These are phyloP conservation scores for Buphagus erythrorhynchus DNA, from an alignment of 2,797 vertebrate genomes.

Conservation along the genomic window DNA sequence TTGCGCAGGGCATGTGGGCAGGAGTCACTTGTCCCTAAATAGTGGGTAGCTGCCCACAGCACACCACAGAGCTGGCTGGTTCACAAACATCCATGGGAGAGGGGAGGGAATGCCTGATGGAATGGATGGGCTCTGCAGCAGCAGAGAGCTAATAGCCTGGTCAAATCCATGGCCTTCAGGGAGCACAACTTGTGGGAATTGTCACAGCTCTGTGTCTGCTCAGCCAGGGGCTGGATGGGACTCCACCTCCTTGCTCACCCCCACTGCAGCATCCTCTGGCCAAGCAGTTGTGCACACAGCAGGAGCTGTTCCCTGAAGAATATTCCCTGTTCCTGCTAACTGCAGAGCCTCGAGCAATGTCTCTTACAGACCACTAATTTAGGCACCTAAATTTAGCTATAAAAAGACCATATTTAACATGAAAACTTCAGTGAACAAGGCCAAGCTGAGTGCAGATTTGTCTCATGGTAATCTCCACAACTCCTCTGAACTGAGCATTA, in stretches of 20 bases:
- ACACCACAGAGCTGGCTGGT: background rate
- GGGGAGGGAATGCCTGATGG: background rate
- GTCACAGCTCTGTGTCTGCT: background rate
- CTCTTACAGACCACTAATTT: slow-evolving; percentile 27
- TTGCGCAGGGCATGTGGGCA: background rate
- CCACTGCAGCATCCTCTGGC: background rate
- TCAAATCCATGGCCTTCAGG: background rate
- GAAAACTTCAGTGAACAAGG: background rate
- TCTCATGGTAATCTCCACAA: background rate
- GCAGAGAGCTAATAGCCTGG: background rate
- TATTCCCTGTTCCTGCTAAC: background rate
- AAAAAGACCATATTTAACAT: slow-evolving; percentile 1
- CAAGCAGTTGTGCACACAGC: background rate
- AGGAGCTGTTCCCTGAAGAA: background rate
- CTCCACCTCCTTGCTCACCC: background rate
- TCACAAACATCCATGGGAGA: background rate
- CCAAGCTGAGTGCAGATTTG: background rate
- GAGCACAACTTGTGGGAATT: background rate
- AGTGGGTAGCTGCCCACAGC: background rate
- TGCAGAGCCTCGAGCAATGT: background rate
- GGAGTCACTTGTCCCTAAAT: background rate
- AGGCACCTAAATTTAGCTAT: slow-evolving; percentile 15
- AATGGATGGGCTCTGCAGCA: background rate
- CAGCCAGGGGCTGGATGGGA: background rate
- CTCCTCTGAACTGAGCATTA: background rate